phyloP scores from a whole-genome alignment of 2,888 invertebrate species.

The Pachycephus smyrnensis region DNA sequence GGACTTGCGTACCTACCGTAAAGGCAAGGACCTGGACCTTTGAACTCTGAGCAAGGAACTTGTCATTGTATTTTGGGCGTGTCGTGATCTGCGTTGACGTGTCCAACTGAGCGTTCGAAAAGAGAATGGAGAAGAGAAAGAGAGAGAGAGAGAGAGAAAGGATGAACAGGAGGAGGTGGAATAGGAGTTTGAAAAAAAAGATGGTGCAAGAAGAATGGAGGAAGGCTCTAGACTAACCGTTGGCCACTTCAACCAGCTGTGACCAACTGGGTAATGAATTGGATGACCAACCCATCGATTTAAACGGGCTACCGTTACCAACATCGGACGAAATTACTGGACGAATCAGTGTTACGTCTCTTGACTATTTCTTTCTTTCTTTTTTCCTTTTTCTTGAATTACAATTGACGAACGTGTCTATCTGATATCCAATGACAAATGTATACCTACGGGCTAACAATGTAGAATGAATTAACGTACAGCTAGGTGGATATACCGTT shows the following conservation, averaged over 20 bases:
- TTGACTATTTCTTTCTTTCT: not conserved
- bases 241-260: conserved; percentile 17
- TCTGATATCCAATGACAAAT: not conserved
- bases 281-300: not conserved
- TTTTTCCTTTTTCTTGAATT: not conserved
- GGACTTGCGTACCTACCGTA: not conserved
- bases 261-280: conserved; percentile 7
- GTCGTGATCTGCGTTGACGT: conserved; percentile 45
- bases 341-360: not conserved
- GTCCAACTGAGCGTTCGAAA: conserved; percentile 40
- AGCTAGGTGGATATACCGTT: not conserved
- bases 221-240: conserved; percentile 17
- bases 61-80: conserved; percentile 40
- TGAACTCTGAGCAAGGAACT: not conserved
- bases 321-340: not conserved
- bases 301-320: not conserved
- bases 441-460: not conserved
- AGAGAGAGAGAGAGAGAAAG: conserved; percentile 20
- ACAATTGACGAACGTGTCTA: not conserved
- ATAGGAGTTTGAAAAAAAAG: not conserved
- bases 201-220: not conserved
- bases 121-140: not conserved
- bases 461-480: not conserved
- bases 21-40: not conserved
- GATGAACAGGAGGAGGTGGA: conserved; percentile 8